Evolutionary conservation across 2,888 invertebrate species (phyloP), one percentile per base, ranked within the genome.

Genomic region (Drosophila paracracens): DNA sequence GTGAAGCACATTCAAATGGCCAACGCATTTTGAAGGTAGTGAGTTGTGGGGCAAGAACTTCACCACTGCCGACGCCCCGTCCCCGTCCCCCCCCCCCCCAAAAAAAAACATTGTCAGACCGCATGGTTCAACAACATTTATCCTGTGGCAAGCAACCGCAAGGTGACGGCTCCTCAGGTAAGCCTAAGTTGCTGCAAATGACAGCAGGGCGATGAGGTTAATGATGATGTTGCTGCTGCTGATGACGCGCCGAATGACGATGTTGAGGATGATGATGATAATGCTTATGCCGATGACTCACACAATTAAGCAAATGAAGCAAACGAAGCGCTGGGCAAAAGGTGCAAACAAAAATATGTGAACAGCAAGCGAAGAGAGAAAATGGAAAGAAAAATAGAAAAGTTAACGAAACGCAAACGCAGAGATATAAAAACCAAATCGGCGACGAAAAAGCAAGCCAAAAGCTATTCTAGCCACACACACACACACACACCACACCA

Each of bases 241-340:
- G 46, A 46, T 46, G 46, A 16, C 21, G 43, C 4, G 21, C 7
- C 13, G 13, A 21, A 46, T 46, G 25, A 25, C 16, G 27, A 46
- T 25, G 13, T 16, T 25, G 25, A 11, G 18, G 21, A 25, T 46
- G 25, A 11, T 72, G 63, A 58, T 61, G 18, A 59, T 40, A 31
- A 60, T 70, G 52, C 29, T 48, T 52, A 52, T 52, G 79, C 68
- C 70, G 83, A 85, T 89, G 89, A 91, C 76, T 89, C 91, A 87
- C 85, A 92, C 91, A 92, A 91, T 91, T 80, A 86, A 88, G 87
- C 89, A 92, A 92, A 91, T 91, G 91, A 91, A 91, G 88, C 77
- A 87, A 86, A 72, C 69, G 73, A 71, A 79, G 63, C 51, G 70
- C 52, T 51, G 27, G 58, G 63, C 35, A 35, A 63, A 68, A 57